A percentile compares a stretch with the other conserved stretches of the same genome.
Conservation (phyloP, 1,140 invertebrate species). For the Scaptomyza hsui region DNA sequence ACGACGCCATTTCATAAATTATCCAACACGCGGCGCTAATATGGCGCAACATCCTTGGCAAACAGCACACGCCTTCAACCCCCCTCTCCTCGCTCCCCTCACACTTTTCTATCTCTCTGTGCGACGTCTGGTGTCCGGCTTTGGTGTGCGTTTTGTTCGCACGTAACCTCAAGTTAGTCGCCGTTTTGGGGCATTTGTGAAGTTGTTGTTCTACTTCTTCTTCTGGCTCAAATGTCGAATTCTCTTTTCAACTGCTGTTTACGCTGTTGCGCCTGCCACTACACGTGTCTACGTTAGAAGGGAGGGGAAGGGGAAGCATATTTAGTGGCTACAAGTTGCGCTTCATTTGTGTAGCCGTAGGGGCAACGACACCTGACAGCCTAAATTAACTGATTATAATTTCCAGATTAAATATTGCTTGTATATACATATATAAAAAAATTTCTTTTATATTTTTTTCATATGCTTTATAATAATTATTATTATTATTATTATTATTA, state of each 20-base stretch:
- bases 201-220: slow-evolving; percentile 29
- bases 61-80: slow-evolving; percentile 35
- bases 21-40: slow-evolving; percentile 79
- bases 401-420: too few relatives aligned
- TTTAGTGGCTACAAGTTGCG: slow-evolving; percentile 57
- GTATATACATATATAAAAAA: too few relatives aligned
- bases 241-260: slow-evolving; percentile 67
- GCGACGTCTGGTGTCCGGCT: slow-evolving; percentile 32
- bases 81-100: neutral
- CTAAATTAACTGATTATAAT: neutral
- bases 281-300: slow-evolving; percentile 18
- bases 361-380: slow-evolving; percentile 27
- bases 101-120: neutral
- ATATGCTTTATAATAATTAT: too few relatives aligned
- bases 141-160: slow-evolving; percentile 32
- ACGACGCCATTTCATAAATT: slow-evolving; percentile 73
- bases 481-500: too few relatives aligned
- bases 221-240: slow-evolving; percentile 57
- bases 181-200: slow-evolving; percentile 26
- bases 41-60: slow-evolving; percentile 72
- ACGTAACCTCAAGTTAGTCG: slow-evolving; percentile 33
- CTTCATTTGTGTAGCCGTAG: slow-evolving; percentile 55
- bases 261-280: slow-evolving; percentile 63
- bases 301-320: neutral
- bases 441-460: too few relatives aligned